Conservation (phyloP, 2,797 vertebrate genomes). For the Carduelis carduelis region DNA sequence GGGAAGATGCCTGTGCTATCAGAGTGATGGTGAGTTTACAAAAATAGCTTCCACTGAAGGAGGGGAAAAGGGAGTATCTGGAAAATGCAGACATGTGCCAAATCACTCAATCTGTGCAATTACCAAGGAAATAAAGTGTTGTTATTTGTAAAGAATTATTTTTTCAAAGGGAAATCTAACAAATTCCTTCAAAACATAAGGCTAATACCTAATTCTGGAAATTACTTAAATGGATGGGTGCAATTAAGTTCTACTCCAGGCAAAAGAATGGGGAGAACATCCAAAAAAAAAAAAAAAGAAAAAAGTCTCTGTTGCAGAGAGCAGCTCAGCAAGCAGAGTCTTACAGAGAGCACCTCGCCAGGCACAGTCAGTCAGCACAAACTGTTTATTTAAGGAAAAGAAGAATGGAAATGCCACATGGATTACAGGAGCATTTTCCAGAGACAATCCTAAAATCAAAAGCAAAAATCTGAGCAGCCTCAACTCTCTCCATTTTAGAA, state of each 20-base stretch:
- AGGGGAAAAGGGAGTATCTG: constrained; percentile 54
- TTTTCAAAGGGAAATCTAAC: constrained; percentile 14
- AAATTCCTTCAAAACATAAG: constrained; percentile 20
- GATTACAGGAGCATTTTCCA: not conserved
- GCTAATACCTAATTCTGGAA: constrained; percentile 30
- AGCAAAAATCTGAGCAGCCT: not conserved
- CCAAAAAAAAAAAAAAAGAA: not conserved
- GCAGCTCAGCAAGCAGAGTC: not conserved
- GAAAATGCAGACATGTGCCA: constrained; percentile 34
- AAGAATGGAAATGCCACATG: not conserved
- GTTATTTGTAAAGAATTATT: constrained; percentile 21
- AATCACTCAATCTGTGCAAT: constrained; percentile 64
- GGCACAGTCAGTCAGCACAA: constrained; percentile 1
- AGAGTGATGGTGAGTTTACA: constrained; percentile 65
- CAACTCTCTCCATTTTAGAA: not conserved
- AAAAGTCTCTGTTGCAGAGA: not conserved
- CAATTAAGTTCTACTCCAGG: constrained; percentile 16
- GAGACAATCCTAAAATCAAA: not conserved
- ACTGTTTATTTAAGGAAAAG: constrained; percentile 28
- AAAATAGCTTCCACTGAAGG: constrained; percentile 53
- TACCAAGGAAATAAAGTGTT: constrained; percentile 31
- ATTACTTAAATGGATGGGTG: not conserved
- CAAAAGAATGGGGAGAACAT: not conserved
- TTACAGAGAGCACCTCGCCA: not conserved
- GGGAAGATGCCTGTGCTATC: constrained; percentile 67